These are phyloP conservation scores for Lemur catta DNA, from an alignment of 2,797 vertebrate genomes.

Conservation along the genomic window DNA sequence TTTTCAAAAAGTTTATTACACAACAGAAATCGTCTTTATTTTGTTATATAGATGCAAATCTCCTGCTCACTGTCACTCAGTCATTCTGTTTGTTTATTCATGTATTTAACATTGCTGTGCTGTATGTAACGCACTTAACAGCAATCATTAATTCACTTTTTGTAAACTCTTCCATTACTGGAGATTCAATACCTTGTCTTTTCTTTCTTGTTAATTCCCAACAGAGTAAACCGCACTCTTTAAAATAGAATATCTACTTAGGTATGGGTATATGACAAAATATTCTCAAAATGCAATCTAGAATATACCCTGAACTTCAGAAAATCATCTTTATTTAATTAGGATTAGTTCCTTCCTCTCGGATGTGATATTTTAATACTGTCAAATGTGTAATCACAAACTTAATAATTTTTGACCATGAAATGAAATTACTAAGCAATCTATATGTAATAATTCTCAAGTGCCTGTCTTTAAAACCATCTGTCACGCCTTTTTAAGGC, in stretches of 20 bases:
- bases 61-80: not conserved
- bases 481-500: not conserved
- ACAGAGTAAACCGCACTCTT: not conserved
- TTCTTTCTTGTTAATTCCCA: not conserved
- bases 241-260: constrained; percentile 17
- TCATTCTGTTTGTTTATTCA: not conserved
- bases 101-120: not conserved
- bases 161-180: not conserved
- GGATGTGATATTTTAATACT: constrained; percentile 60
- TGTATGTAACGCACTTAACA: not conserved
- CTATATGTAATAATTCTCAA: constrained; percentile 42
- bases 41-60: not conserved
- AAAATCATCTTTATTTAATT: constrained; percentile 51
- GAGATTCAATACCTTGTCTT: not conserved
- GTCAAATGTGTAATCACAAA: constrained; percentile 53
- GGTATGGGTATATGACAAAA: not conserved
- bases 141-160: not conserved
- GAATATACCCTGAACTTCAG: constrained; percentile 3
- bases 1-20: not conserved
- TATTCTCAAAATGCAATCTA: constrained; percentile 37
- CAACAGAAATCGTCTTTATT: not conserved
- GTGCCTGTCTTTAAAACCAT: constrained; percentile 22
- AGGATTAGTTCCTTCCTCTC: constrained; percentile 39
- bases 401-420: constrained; percentile 47
- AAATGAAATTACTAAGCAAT: constrained; percentile 48